phyloP scores from a whole-genome alignment of 2,888 invertebrate species.

The Sarcophaga carnaria region DNA sequence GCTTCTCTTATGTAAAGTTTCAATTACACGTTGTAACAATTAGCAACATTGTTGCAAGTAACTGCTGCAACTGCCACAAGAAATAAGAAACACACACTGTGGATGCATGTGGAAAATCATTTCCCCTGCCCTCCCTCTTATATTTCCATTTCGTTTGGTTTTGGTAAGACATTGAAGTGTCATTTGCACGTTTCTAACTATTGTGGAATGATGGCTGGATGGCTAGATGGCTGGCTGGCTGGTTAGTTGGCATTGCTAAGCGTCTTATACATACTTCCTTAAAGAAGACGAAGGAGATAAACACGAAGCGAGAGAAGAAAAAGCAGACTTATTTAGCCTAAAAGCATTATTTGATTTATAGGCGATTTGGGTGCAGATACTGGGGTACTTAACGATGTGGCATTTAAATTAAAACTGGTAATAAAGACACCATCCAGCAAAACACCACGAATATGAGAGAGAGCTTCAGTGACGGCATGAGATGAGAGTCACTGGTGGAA shows the following conservation, averaged over 20 bases:
- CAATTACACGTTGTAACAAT: constrained; percentile 67
- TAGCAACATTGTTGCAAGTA: constrained; percentile 67
- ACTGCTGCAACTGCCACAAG: constrained; percentile 16
- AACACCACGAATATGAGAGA: no score
- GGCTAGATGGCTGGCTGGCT: not conserved
- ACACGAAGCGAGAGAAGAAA: no score
- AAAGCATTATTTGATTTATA: constrained; percentile 65
- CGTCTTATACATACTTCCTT: not conserved
- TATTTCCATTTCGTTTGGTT: not conserved
- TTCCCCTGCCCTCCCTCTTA: not conserved
- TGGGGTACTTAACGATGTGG: constrained; percentile 55
- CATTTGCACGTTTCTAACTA: no score
- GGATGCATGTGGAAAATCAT: not conserved
- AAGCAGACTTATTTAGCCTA: constrained; percentile 35
- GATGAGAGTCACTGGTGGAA: no score
- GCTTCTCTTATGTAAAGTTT: constrained; percentile 52
- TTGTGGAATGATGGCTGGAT: not conserved
- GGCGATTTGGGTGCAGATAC: constrained; percentile 57
- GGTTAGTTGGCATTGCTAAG: not conserved
- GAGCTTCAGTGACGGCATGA: no score
- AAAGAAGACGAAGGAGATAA: not conserved
- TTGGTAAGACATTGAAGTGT: no score
- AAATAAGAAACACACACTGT: no score
- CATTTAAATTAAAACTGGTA: constrained; percentile 61
- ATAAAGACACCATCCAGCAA: constrained; percentile 55